Conservation (phyloP, 2,888 invertebrate species). For the Petrophora chlorosata region DNA sequence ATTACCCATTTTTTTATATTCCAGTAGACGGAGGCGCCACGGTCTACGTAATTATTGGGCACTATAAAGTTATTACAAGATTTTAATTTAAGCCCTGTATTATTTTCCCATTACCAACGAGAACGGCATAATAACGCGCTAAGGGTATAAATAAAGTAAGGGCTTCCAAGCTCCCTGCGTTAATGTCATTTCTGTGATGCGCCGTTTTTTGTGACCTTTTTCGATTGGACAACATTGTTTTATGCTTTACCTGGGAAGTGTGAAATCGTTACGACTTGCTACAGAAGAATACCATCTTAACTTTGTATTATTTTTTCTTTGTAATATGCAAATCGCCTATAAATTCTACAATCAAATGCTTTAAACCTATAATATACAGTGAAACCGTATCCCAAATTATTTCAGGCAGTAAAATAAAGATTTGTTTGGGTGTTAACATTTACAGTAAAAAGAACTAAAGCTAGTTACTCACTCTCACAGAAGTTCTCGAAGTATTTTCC, state of each 20-base stretch:
- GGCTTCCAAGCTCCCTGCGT: too few relatives aligned
- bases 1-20: slow-evolving; percentile 34
- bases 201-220: slow-evolving; percentile 23
- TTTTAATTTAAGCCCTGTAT: slow-evolving; percentile 51
- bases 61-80: slow-evolving; percentile 52
- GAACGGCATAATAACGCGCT: slow-evolving; percentile 35
- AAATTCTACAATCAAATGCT: too few relatives aligned
- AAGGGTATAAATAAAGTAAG: slow-evolving; percentile 45
- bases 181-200: slow-evolving; percentile 27
- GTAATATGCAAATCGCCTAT: too few relatives aligned
- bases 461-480: slow-evolving; percentile 90
- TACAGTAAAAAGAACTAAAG: neutral
- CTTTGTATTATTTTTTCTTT: too few relatives aligned
- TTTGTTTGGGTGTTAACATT: neutral
- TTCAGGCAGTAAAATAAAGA: too few relatives aligned
- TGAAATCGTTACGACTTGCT: too few relatives aligned
- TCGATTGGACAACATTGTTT: slow-evolving; percentile 4
- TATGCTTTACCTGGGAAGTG: neutral
- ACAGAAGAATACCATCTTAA: too few relatives aligned
- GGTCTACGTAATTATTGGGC: slow-evolving; percentile 42
- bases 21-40: slow-evolving; percentile 35
- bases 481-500: slow-evolving; percentile 95
- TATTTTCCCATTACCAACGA: slow-evolving; percentile 54
- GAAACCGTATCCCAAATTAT: too few relatives aligned
- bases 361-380: too few relatives aligned